Evolutionary conservation across 1,140 invertebrate species (phyloP).

Genomic region (Ceratosolen solmsi): DNA sequence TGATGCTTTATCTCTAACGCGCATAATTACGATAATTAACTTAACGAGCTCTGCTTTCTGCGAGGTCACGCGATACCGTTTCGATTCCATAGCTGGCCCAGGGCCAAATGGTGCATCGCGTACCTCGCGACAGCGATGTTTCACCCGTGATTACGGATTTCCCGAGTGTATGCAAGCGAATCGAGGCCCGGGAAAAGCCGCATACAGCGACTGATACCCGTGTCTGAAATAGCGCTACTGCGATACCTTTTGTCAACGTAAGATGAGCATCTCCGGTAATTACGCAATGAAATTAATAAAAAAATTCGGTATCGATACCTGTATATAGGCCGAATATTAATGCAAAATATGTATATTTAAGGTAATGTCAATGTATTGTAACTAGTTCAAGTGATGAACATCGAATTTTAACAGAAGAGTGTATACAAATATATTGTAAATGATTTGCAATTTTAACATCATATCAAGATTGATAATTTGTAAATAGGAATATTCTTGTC

Average conservation of each 20-base stretch:
- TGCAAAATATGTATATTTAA: no score
- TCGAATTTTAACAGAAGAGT: no score
- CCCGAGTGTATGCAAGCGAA: neutral
- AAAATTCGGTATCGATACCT: no score
- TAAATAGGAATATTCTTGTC: no score
- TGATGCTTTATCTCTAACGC: neutral
- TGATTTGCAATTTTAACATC: no score
- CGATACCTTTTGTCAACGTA: neutral
- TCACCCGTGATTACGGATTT: conserved; percentile 39
- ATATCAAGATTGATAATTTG: no score
- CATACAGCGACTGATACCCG: neutral
- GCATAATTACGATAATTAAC: conserved; percentile 34
- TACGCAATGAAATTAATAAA: neutral
- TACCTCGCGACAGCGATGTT: neutral
- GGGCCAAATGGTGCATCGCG: conserved; percentile 40
- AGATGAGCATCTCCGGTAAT: neutral
- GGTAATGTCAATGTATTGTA: no score
- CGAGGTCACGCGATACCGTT: conserved; percentile 18
- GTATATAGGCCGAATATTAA: no score
- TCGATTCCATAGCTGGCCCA: conserved; percentile 49
- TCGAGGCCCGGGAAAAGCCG: neutral
- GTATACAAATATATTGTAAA: no score
- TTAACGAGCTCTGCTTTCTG: conserved; percentile 20
- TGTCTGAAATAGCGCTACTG: neutral
- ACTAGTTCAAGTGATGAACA: no score